These are phyloP conservation scores for Gnathonemus echidnorhynchus DNA, from an alignment of 2,113 vertebrate genomes.

Conservation along the genomic window DNA sequence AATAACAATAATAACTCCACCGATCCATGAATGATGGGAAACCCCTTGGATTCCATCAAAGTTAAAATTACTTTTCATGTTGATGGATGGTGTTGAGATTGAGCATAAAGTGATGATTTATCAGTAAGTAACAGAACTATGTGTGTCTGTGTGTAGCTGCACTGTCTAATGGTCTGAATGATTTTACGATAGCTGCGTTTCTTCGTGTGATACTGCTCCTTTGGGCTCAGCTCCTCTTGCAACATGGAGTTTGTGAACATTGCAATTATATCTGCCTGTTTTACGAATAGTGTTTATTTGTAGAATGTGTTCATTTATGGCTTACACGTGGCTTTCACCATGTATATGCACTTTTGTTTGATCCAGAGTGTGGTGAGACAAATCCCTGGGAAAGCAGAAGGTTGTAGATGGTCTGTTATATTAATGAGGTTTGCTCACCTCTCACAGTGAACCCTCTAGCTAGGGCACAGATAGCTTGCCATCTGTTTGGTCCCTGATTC, in stretches of 20 bases:
- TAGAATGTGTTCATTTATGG: not conserved
- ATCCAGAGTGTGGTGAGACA: not conserved
- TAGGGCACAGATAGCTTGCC: not conserved
- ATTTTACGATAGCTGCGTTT: not conserved
- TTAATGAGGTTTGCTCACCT: not conserved
- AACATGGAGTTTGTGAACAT: not conserved
- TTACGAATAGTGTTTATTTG: not conserved
- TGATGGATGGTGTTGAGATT: constrained; percentile 21
- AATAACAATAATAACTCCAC: not conserved
- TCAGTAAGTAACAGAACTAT: not conserved
- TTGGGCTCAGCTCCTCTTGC: not conserved
- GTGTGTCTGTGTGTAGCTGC: constrained; percentile 34
- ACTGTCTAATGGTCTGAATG: not conserved
- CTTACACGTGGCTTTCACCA: not conserved
- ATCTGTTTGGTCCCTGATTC: not conserved
- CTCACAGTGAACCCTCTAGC: not conserved
- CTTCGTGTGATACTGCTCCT: not conserved
- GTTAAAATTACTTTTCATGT: not conserved
- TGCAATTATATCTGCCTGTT: not conserved
- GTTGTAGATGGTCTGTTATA: not conserved
- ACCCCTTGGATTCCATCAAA: not conserved
- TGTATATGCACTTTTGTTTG: not conserved
- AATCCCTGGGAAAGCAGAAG: not conserved
- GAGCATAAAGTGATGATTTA: not conserved
- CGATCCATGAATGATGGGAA: not conserved